These are phyloP conservation scores for Tuta absoluta DNA, from an alignment of 2,888 invertebrate genomes.

Conservation along the genomic window DNA sequence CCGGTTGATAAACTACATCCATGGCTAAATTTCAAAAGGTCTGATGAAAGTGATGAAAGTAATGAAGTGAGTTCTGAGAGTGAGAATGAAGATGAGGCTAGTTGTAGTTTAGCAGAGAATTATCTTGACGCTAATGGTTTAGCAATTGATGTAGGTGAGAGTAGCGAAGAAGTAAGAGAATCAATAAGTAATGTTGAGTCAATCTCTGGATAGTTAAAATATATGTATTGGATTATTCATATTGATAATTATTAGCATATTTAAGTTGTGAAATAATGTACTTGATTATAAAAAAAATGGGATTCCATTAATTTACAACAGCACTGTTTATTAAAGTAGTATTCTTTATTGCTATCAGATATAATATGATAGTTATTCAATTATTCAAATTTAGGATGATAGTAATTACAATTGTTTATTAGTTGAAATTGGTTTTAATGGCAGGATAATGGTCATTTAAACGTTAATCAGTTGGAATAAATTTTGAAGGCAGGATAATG, in stretches of 20 bases:
- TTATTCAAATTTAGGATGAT: no score
- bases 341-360: no score
- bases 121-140: no score
- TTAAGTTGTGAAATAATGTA: background rate
- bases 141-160: background rate
- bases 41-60: conserved; percentile 13
- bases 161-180: background rate
- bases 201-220: background rate
- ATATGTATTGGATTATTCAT: no score
- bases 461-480: background rate
- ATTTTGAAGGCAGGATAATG: background rate
- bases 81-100: no score
- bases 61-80: background rate
- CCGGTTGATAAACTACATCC: conserved; percentile 22
- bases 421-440: background rate
- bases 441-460: conserved; percentile 4
- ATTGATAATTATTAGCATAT: background rate
- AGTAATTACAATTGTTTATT: no score
- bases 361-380: no score
- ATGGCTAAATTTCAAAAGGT: conserved; percentile 23
- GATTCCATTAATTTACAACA: no score
- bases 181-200: background rate
- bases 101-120: background rate
- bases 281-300: no score
- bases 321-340: no score